These are phyloP conservation scores for Pandemis corylana DNA, from an alignment of 2,888 invertebrate species.

Conservation along the genomic window DNA sequence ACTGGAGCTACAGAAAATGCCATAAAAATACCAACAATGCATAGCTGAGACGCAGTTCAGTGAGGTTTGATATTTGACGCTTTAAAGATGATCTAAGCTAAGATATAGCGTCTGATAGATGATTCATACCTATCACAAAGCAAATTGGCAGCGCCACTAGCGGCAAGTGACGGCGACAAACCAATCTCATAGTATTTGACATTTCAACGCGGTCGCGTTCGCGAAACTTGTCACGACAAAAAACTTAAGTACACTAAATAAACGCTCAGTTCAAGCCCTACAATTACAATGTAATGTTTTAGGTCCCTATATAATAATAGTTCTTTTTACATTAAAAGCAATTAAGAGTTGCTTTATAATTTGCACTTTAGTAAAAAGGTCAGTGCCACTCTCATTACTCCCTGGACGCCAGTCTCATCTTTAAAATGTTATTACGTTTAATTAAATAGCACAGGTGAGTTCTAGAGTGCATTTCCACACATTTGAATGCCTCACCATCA, in stretches of 20 bases:
- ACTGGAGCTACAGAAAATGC: conserved; percentile 7
- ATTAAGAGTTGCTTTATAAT: background rate
- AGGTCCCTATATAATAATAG: background rate
- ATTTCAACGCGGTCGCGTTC: too few species aligned
- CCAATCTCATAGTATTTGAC: too few species aligned
- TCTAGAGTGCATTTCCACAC: background rate
- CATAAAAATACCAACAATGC: conserved; percentile 31
- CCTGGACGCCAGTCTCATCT: background rate
- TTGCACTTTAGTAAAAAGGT: background rate
- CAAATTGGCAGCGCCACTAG: too few species aligned
- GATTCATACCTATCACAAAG: too few species aligned
- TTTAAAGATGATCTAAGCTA: background rate
- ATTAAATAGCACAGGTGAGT: background rate
- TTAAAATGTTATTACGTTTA: background rate
- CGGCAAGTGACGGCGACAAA: too few species aligned
- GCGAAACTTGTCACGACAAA: too few species aligned
- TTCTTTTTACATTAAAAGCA: background rate
- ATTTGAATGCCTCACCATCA: background rate
- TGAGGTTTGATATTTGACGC: conserved; percentile 2
- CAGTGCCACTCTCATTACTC: background rate
- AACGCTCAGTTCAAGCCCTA: too few species aligned
- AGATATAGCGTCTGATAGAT: too few species aligned
- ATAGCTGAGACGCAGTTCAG: background rate
- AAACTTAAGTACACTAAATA: too few species aligned
- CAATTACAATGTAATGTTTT: too few species aligned